Evolutionary conservation across 1,140 invertebrate species (phyloP).

Genomic region (Orchestia grillus): DNA sequence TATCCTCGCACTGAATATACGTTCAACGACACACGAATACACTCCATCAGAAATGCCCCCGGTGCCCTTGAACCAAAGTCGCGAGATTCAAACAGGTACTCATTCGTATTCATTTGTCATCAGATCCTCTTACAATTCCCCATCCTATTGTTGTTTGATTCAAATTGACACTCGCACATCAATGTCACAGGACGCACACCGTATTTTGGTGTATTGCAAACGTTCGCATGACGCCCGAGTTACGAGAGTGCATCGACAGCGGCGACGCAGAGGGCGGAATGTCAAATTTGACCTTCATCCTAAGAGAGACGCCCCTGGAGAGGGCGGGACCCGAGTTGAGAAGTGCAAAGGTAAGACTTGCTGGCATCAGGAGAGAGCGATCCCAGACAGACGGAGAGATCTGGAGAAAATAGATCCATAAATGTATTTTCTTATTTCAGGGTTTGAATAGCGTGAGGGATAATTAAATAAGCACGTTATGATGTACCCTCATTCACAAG

Average conservation of each 20-base stretch:
- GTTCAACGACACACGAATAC: too few relatives aligned
- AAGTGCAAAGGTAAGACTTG: not conserved
- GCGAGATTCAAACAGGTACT: too few relatives aligned
- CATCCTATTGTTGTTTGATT: too few relatives aligned
- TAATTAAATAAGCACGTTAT: too few relatives aligned
- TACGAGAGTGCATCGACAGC: not conserved
- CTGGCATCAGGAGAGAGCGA: not conserved
- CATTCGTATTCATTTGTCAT: too few relatives aligned
- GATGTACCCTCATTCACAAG: not conserved
- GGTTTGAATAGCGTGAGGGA: not conserved
- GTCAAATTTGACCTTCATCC: slow-evolving; percentile 41
- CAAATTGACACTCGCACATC: too few relatives aligned
- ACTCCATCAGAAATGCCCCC: too few relatives aligned
- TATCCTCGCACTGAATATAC: too few relatives aligned
- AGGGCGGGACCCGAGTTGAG: not conserved
- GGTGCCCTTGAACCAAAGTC: too few relatives aligned
- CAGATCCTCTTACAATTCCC: too few relatives aligned
- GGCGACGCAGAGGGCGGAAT: slow-evolving; percentile 18
- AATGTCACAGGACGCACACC: too few relatives aligned
- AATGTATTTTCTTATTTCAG: not conserved
- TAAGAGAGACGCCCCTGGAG: not conserved
- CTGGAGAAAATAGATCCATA: not conserved
- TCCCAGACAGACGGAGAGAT: not conserved
- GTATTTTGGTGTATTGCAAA: not conserved
- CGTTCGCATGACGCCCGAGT: not conserved